A percentile compares a stretch with the other conserved stretches of the same genome.
phyloP scores from a whole-genome alignment of 1,140 invertebrate genomes.

The Solenopsis invicta region DNA sequence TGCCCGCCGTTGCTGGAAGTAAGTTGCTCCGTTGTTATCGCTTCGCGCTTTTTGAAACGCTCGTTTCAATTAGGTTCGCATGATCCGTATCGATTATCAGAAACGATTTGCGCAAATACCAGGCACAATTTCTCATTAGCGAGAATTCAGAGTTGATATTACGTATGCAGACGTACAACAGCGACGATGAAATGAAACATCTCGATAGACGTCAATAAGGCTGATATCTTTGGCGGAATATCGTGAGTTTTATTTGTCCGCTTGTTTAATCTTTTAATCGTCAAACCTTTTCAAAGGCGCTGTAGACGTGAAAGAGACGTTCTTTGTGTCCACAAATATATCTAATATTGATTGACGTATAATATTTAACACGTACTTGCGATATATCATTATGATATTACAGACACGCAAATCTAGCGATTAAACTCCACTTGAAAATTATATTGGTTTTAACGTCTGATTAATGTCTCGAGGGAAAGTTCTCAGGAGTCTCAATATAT shows the following conservation, averaged over 20 bases:
- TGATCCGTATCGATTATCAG: neutral
- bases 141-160: neutral
- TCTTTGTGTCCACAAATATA: neutral
- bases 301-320: neutral
- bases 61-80: neutral
- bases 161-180: neutral
- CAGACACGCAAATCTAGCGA: neutral
- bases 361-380: neutral
- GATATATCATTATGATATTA: constrained; percentile 6
- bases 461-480: constrained; percentile 22
- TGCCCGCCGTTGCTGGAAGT: neutral
- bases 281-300: neutral
- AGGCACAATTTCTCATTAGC: neutral
- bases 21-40: neutral
- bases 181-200: neutral
- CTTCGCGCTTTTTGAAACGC: neutral
- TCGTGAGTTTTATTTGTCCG: neutral
- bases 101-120: neutral
- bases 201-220: neutral
- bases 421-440: neutral
- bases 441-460: neutral
- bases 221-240: neutral
- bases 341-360: neutral
- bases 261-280: neutral
- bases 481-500: neutral